Evolutionary conservation across 2,888 invertebrate genomes (phyloP).

Genomic region (Vesta saturnalis): DNA sequence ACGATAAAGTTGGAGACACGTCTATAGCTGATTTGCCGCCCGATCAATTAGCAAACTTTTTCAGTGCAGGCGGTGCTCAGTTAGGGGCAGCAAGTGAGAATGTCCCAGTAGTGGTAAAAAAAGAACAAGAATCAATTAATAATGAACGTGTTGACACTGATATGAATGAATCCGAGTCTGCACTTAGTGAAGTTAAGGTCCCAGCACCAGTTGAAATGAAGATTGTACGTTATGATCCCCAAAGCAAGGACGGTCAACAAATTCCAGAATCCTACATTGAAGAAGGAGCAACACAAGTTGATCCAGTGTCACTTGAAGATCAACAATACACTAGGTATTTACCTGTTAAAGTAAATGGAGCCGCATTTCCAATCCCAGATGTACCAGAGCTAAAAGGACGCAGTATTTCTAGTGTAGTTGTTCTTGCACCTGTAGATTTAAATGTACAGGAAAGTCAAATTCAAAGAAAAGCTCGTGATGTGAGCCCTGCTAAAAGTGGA

Average conservation of each 20-base stretch:
- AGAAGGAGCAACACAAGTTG: conserved; percentile 76
- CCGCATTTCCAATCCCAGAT: conserved; percentile 86
- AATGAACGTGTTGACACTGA: conserved; percentile 63
- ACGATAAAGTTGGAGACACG: conserved; percentile 88
- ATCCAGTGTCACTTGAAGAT: conserved; percentile 78
- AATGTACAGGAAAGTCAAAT: conserved; percentile 64
- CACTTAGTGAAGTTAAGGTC: conserved; percentile 60
- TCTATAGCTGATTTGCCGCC: conserved; percentile 84
- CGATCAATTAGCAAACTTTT: conserved; percentile 87
- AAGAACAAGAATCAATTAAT: conserved; percentile 66
- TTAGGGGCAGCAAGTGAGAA: conserved; percentile 75
- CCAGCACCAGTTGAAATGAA: conserved; percentile 80
- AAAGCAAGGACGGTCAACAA: conserved; percentile 75
- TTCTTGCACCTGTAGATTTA: conserved; percentile 84
- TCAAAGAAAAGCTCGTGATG: conserved; percentile 63
- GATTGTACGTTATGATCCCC: conserved; percentile 84
- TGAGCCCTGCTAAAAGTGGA: conserved; percentile 45
- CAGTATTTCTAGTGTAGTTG: conserved; percentile 85
- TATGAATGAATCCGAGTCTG: conserved; percentile 69
- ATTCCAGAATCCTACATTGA: conserved; percentile 78
- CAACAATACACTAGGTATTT: conserved; percentile 84
- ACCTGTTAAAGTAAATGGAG: conserved; percentile 85
- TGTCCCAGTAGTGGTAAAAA: conserved; percentile 72
- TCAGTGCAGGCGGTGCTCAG: conserved; percentile 82
- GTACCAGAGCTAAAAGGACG: conserved; percentile 78